Evolutionary conservation across 2,113 vertebrate genomes (phyloP).

Genomic region (Tretioscincus oriximinensis): DNA sequence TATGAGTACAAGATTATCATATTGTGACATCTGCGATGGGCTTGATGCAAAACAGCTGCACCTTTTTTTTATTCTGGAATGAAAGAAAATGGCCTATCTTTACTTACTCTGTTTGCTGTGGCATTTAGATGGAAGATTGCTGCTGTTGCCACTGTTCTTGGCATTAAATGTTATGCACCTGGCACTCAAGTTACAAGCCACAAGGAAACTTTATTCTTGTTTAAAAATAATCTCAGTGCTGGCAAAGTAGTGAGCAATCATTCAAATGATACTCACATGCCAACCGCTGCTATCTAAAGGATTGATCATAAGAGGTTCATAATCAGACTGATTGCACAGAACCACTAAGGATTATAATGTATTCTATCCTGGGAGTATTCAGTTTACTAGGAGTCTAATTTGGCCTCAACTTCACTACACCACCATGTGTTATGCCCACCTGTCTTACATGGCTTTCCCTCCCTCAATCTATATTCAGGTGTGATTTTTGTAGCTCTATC

Average conservation of each 20-base stretch:
- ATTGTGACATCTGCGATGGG: background rate
- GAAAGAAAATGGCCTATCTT: background rate
- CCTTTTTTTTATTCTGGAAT: background rate
- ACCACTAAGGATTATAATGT: background rate
- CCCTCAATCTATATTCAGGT: background rate
- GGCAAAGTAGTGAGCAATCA: background rate
- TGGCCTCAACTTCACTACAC: background rate
- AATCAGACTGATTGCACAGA: background rate
- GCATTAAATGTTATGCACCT: background rate
- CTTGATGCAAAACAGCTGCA: background rate
- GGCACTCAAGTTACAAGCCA: background rate
- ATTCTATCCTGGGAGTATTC: background rate
- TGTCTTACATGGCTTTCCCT: background rate
- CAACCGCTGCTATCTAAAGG: background rate
- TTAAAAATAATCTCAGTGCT: background rate
- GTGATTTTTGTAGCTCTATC: background rate
- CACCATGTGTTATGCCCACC: background rate
- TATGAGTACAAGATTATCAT: conserved; percentile 5
- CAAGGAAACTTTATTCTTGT: background rate
- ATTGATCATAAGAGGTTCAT: background rate
- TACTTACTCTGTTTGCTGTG: background rate
- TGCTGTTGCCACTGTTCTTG: background rate
- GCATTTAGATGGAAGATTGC: background rate
- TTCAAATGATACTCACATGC: background rate
- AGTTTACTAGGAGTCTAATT: too few relatives aligned